These are phyloP conservation scores for Popillia japonica DNA, from an alignment of 1,140 invertebrate genomes.

Conservation along the genomic window DNA sequence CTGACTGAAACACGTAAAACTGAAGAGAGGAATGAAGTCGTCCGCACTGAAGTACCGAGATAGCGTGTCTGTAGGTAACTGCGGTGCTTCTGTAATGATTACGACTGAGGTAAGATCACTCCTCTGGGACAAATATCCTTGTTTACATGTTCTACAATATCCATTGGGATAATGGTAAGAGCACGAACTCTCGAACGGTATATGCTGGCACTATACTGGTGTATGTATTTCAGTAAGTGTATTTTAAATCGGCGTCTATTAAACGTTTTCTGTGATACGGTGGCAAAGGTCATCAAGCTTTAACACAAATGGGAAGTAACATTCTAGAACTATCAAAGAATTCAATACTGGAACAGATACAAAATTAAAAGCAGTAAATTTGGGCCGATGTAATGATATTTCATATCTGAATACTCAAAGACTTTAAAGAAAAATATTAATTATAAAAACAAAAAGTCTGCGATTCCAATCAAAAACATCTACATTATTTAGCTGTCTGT, in stretches of 20 bases:
- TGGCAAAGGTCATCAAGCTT: slow-evolving; percentile 15
- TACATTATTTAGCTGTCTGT: too few relatives aligned
- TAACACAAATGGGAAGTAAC: neutral
- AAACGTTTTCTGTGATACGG: slow-evolving; percentile 13
- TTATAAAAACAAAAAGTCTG: too few relatives aligned
- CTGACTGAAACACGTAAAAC: slow-evolving; percentile 31
- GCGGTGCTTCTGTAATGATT: slow-evolving; percentile 42
- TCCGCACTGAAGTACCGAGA: slow-evolving; percentile 29
- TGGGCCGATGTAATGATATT: too few relatives aligned
- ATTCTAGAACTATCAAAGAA: neutral
- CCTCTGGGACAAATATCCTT: slow-evolving; percentile 44
- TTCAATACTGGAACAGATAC: neutral
- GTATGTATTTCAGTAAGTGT: slow-evolving; percentile 18
- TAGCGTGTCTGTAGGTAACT: slow-evolving; percentile 44
- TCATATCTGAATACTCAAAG: too few relatives aligned
- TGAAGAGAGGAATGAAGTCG: slow-evolving; percentile 16
- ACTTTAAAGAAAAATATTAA: too few relatives aligned
- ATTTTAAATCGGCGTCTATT: slow-evolving; percentile 30
- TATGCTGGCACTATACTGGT: neutral
- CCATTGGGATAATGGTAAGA: slow-evolving; percentile 28
- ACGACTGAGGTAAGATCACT: slow-evolving; percentile 44
- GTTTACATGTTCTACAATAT: slow-evolving; percentile 44
- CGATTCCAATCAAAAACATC: too few relatives aligned
- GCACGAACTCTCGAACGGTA: neutral
- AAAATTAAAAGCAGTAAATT: too few relatives aligned